Evolutionary conservation across 2,888 invertebrate genomes (phyloP), one percentile per base, ranked within the genome.

Genomic region (Luffia ferchaultella): DNA sequence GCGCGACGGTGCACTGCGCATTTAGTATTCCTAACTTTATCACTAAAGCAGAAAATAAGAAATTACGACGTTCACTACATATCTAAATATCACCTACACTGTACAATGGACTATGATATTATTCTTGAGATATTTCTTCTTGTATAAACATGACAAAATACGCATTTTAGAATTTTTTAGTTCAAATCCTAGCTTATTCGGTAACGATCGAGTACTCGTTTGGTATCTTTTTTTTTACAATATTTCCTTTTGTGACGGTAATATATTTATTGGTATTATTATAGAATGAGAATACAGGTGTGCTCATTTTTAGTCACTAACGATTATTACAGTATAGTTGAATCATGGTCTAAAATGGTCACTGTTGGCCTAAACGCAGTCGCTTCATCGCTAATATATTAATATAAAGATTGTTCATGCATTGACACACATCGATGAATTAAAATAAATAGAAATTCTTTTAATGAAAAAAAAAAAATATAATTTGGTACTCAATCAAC

Each of bases 71-170:
- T 18, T 72, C 64, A 71, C 73, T 78, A 78, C 68, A 70, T 30
- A 63, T 60, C 73, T 79, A 79, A 73, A 73, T 75, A 79, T 70
- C 69, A 65, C 64, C 76, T 80, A 78, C 63, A 67, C 78, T 79
- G 76, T 83, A 83, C 80, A 80, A 18, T 74, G 80, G 78, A 78
- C 78, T 79, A 80, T 76, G 76, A 77, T 78, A 52, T 50, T 80
- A 73, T 75, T 67, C 67, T 75, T 77, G 77, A 80, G 78, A 80
- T 78, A 80, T 76, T 73, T 70, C 72, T 69, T 70, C 76, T 79
- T 68, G 78, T 83, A 82, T 80, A 83, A 80, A 83, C 71, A 72
- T 82, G 82, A 77, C 73, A 82, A 83, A 82, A 83, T 82, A 83
- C 78, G 77, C 44, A 42, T 42, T 48, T 18, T 30, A 78, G 9